phyloP scores from a whole-genome alignment of 37 sponge, comb jelly and placozoan genomes.

The Spongilla lacustris region DNA sequence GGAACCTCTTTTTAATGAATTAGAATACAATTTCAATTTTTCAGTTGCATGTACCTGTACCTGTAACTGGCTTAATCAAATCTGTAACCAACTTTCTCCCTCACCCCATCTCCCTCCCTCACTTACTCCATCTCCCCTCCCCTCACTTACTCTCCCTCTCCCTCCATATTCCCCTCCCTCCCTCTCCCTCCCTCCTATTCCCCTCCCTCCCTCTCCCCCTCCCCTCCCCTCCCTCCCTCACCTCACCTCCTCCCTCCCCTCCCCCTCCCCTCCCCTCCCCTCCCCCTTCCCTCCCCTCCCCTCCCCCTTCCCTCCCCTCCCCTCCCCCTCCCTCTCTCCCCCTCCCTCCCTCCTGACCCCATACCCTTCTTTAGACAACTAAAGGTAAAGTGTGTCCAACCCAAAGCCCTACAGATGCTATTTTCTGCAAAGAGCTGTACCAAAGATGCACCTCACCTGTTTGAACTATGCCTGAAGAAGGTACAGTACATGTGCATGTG shows the following conservation, averaged over 20 bases:
- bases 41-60: no score
- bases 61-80: no score
- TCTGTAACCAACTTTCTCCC: background rate
- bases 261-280: background rate
- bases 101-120: background rate
- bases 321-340: background rate
- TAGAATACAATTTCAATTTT: no score
- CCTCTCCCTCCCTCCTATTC: background rate
- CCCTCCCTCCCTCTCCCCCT: no score
- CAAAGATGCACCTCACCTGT: background rate
- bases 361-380: background rate
- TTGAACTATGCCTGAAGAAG: background rate
- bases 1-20: no score
- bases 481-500: slow-evolving; percentile 7
- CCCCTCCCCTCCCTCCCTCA: slow-evolving; percentile 5
- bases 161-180: background rate
- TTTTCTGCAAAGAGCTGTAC: background rate
- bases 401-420: background rate
- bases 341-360: background rate
- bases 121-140: background rate
- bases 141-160: background rate
- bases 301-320: slow-evolving; percentile 11
- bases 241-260: background rate
- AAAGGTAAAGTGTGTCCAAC: background rate
- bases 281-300: no score